Conservation (phyloP, 2,797 vertebrate species). For the Enteromius paludinosus region DNA sequence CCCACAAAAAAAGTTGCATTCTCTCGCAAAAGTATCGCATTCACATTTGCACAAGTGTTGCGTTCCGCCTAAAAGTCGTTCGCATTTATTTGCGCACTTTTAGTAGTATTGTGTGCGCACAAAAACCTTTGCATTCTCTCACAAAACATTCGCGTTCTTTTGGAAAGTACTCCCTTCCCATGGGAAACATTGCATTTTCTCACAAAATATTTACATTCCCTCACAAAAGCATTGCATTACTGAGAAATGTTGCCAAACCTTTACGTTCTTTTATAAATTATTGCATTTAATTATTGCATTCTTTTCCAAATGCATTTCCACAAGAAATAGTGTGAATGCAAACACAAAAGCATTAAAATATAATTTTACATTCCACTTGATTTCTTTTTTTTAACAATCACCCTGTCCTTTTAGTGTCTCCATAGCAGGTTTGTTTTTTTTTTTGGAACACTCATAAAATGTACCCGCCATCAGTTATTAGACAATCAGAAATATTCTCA, state of each 20-base stretch:
- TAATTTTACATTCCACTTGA: background rate
- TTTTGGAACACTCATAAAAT: background rate
- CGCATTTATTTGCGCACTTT: background rate
- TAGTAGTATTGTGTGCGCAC: background rate
- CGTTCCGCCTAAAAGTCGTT: background rate
- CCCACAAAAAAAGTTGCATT: background rate
- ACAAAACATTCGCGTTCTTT: too few relatives aligned
- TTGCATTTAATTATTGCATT: background rate
- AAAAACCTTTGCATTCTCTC: background rate
- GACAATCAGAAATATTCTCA: background rate
- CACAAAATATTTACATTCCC: background rate
- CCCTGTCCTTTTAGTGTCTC: background rate
- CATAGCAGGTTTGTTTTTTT: background rate
- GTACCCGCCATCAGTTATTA: background rate
- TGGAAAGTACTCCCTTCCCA: background rate
- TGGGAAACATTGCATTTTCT: background rate
- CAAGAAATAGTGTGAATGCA: too few relatives aligned
- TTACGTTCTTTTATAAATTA: background rate
- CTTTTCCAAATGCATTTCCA: background rate
- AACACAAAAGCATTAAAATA: background rate
- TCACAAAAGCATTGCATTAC: too few relatives aligned
- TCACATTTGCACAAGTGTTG: background rate
- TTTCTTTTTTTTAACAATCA: background rate
- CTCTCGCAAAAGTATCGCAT: background rate
- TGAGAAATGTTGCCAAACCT: background rate